Conservation (phyloP, 2,113 vertebrate genomes). For the Ailurus styani region DNA sequence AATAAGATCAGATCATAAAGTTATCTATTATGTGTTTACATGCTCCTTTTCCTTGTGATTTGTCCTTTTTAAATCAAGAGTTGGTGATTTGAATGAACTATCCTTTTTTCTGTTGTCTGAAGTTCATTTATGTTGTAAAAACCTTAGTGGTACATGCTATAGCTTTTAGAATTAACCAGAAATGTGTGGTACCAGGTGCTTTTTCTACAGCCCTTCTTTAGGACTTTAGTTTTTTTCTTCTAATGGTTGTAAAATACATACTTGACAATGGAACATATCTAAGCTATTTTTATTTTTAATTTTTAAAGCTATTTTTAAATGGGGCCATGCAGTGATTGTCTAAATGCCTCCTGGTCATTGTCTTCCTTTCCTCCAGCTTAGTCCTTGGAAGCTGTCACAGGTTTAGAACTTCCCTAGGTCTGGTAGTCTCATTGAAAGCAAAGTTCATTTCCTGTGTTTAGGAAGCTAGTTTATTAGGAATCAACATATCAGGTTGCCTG, state of each 20-base stretch:
- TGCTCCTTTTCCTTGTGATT: neutral
- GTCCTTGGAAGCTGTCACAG: neutral
- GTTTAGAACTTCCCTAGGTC: neutral
- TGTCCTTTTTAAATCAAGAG: conserved; percentile 2
- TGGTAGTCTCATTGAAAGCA: neutral
- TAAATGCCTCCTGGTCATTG: neutral
- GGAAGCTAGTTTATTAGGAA: conserved; percentile 3
- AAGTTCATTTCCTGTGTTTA: neutral
- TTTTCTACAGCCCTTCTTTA: neutral
- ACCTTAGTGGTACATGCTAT: neutral
- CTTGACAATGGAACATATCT: neutral
- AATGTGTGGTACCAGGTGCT: conserved; percentile 8
- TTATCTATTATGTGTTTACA: neutral
- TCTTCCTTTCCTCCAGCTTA: conserved; percentile 18
- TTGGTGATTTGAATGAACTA: neutral
- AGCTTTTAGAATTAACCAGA: conserved; percentile 43
- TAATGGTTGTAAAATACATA: conserved; percentile 25
- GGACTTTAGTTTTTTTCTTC: neutral
- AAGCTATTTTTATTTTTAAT: neutral
- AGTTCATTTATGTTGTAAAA: conserved; percentile 33
- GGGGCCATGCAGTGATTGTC: neutral
- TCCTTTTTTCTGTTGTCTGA: neutral
- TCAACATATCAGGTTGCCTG: neutral
- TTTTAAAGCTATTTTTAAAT: conserved; percentile 41
- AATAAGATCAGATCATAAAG: neutral